These are phyloP conservation scores for Vultur gryphus DNA, from an alignment of 2,797 vertebrate genomes.

Conservation along the genomic window DNA sequence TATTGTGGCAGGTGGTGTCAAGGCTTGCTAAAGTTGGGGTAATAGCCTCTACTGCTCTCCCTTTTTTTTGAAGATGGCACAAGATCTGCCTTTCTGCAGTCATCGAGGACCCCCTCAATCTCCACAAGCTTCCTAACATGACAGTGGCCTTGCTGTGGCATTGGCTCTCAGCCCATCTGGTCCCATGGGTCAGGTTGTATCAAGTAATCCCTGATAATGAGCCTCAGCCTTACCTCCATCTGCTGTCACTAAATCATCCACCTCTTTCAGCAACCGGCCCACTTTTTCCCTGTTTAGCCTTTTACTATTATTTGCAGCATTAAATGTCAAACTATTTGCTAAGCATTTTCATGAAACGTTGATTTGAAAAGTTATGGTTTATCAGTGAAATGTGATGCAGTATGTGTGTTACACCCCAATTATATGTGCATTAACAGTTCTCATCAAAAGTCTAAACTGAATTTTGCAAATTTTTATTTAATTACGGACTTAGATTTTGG, in stretches of 20 bases:
- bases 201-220: background rate
- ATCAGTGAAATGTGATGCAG: background rate
- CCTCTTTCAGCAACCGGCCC: background rate
- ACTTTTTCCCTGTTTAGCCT: background rate
- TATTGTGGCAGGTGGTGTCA: background rate
- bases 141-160: background rate
- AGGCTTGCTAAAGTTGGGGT: background rate
- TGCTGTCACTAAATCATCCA: background rate
- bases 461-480: conserved; percentile 23
- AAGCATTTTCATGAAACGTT: background rate
- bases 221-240: background rate
- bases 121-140: accelerated
- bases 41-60: background rate
- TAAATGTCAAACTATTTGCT: background rate
- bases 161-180: background rate
- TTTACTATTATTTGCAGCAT: background rate
- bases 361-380: background rate
- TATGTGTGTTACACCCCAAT: background rate
- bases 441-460: background rate
- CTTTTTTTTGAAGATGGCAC: background rate
- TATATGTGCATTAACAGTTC: background rate
- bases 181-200: background rate
- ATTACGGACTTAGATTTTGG: background rate
- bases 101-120: accelerated
- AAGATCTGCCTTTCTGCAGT: background rate